phyloP scores from a whole-genome alignment of 2,797 vertebrate species.

The Acipenser ruthenus region DNA sequence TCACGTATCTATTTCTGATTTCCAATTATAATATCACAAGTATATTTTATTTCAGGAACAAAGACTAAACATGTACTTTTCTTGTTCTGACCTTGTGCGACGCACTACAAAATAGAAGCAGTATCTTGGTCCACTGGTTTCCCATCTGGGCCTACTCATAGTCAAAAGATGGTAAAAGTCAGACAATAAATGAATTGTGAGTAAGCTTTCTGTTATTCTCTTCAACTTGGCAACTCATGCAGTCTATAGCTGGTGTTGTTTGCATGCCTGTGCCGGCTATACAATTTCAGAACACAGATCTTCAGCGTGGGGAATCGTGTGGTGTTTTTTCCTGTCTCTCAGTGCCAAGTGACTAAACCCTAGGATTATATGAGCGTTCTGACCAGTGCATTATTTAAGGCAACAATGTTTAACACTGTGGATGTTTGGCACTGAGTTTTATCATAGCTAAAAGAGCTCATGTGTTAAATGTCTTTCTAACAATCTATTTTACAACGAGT shows the following conservation, averaged over 20 bases:
- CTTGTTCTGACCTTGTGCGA: too few species aligned
- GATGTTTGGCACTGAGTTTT: conserved; percentile 38
- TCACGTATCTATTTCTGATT: too few species aligned
- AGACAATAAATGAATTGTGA: conserved; percentile 20
- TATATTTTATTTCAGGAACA: too few species aligned
- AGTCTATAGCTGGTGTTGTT: conserved; percentile 8
- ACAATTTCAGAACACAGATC: conserved; percentile 28
- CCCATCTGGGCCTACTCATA: too few species aligned
- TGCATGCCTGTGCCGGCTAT: conserved; percentile 24
- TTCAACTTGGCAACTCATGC: conserved; percentile 12
- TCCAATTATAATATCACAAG: too few species aligned
- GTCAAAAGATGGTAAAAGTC: too few species aligned
- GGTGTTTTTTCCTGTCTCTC: conserved; percentile 24
- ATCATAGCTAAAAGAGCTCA: conserved; percentile 36
- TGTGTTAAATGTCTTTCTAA: too few species aligned
- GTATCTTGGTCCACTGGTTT: too few species aligned
- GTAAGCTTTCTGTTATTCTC: conserved; percentile 11
- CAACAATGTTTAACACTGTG: conserved; percentile 32
- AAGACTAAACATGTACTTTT: too few species aligned
- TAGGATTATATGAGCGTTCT: conserved; percentile 25
- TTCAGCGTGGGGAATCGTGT: conserved; percentile 25
- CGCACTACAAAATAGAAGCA: too few species aligned
- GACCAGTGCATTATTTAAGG: conserved; percentile 39
- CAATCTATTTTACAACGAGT: too few species aligned
- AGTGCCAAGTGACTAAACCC: conserved; percentile 28